Conservation (phyloP, 1,140 invertebrate species). For the Drosophila nannoptera region DNA sequence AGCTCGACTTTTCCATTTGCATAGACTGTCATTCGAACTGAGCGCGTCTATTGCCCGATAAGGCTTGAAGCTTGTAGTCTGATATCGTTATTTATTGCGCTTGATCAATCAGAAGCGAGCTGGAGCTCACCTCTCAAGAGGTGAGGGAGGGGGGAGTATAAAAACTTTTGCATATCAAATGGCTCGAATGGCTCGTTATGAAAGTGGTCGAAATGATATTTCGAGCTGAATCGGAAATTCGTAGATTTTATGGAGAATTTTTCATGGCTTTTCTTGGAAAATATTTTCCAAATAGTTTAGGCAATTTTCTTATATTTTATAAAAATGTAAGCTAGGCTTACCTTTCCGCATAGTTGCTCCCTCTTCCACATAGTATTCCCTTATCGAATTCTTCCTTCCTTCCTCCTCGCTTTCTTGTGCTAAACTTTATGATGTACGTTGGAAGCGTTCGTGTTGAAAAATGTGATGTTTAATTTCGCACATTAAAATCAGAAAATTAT, state of each 20-base stretch:
- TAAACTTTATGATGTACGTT: slow-evolving; percentile 55
- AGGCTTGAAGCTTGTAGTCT: slow-evolving; percentile 30
- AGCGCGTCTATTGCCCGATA: slow-evolving; percentile 28
- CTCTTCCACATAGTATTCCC: not conserved
- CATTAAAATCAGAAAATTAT: slow-evolving; percentile 79
- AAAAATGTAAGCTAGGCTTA: too few species aligned
- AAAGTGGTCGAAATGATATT: not conserved
- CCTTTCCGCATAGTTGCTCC: too few species aligned
- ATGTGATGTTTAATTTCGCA: slow-evolving; percentile 79
- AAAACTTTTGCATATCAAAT: slow-evolving; percentile 8
- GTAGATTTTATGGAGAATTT: too few species aligned
- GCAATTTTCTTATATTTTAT: too few species aligned
- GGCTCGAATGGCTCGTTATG: not conserved
- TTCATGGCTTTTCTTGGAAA: too few species aligned
- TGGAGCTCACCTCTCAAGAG: slow-evolving; percentile 4
- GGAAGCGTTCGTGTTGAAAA: slow-evolving; percentile 77
- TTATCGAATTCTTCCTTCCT: not conserved
- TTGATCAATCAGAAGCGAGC: slow-evolving; percentile 48
- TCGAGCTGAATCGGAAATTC: too few species aligned
- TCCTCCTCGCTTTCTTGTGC: slow-evolving; percentile 1
- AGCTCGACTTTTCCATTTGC: slow-evolving; percentile 39
- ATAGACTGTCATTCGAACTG: slow-evolving; percentile 37
- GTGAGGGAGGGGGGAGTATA: not conserved
- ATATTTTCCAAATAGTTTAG: too few species aligned
- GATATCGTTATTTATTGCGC: slow-evolving; percentile 36